Percentiles rank a stretch among this genome's conserved stretches.
These are phyloP conservation scores for Cepphus grylle DNA, from an alignment of 2,113 vertebrate species.

Conservation along the genomic window DNA sequence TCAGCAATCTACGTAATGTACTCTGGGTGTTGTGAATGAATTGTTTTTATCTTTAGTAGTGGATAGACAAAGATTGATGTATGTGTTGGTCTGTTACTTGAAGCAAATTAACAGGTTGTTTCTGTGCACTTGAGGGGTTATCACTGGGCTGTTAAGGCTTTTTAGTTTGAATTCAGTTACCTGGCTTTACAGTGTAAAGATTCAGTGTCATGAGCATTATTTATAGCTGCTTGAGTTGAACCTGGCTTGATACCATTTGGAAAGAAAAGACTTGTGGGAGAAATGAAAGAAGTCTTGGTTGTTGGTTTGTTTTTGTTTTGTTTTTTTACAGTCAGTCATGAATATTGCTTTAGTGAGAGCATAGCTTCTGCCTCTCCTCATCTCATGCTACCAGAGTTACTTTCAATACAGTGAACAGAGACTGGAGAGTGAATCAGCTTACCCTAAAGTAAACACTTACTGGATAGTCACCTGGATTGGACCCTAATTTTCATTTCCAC, in stretches of 20 bases:
- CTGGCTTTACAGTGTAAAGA: neutral
- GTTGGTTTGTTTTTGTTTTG: neutral
- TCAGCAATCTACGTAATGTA: neutral
- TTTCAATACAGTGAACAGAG: neutral
- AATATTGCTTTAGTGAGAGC: neutral
- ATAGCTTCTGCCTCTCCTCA: neutral
- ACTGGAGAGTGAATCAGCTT: neutral
- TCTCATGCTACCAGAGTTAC: neutral
- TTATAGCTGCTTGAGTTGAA: neutral
- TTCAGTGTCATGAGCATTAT: neutral
- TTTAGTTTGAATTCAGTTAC: neutral
- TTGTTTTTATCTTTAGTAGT: neutral
- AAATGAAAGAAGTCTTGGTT: neutral
- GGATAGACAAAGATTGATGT: neutral
- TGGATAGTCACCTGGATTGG: neutral
- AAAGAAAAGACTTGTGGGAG: neutral
- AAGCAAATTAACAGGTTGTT: neutral
- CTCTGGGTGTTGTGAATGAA: neutral
- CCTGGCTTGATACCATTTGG: neutral
- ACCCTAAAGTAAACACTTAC: neutral
- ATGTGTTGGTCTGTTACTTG: neutral
- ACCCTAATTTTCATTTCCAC: neutral
- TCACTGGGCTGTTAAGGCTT: neutral
- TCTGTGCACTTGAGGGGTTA: neutral
- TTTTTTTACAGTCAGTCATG: neutral